Evolutionary conservation across 2,797 vertebrate genomes (phyloP).

Genomic region (Podargus strigoides): DNA sequence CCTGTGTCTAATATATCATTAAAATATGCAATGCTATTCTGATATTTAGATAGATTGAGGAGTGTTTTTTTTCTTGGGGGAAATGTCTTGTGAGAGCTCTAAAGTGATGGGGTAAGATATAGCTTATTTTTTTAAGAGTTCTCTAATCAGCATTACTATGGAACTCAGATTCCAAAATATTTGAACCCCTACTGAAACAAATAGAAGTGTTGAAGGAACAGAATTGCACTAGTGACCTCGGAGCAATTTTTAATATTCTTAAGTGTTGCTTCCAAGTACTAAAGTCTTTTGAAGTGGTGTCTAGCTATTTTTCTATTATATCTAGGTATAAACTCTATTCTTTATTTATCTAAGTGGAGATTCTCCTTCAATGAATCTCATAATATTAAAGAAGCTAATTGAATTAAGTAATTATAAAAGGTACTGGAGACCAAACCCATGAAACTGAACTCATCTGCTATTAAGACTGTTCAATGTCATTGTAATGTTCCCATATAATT

Average conservation of each 20-base stretch:
- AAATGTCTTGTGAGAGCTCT: background rate
- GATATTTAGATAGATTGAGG: background rate
- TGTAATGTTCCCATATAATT: background rate
- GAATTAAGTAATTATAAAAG: constrained; percentile 26
- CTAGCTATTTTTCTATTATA: background rate
- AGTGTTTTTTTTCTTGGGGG: background rate
- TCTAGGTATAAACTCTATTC: background rate
- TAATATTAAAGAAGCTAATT: constrained; percentile 7
- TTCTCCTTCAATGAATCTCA: background rate
- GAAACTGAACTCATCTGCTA: background rate
- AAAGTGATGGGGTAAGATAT: constrained; percentile 12
- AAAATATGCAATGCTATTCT: background rate
- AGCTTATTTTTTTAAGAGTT: constrained; percentile 39
- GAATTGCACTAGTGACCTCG: background rate
- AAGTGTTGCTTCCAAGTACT: background rate
- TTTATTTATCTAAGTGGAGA: background rate
- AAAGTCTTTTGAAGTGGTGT: background rate
- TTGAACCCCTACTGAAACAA: constrained; percentile 13
- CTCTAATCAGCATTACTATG: background rate
- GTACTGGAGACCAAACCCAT: background rate
- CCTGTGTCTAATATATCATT: background rate
- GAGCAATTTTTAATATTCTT: background rate
- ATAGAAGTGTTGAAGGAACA: background rate
- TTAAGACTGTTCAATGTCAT: background rate
- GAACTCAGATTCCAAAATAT: constrained; percentile 25